Evolutionary conservation across 2,797 vertebrate species (phyloP).

Genomic region (Phrynocephalus guinanensis): DNA sequence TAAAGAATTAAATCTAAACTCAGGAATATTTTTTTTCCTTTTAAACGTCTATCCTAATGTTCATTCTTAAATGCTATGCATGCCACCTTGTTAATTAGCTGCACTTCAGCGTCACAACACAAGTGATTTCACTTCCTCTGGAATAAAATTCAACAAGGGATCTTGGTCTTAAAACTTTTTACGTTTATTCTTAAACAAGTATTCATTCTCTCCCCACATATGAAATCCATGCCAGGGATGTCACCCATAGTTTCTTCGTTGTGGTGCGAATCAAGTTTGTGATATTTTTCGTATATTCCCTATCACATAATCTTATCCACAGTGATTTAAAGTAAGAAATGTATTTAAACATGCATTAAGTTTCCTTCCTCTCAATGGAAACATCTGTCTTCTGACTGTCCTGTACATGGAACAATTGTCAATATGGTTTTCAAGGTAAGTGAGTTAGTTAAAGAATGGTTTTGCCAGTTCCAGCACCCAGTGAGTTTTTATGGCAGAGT

Average conservation of each 20-base stretch:
- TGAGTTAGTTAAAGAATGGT: too few species aligned
- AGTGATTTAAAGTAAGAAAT: not conserved
- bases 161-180: too few species aligned
- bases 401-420: not conserved
- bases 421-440: too few species aligned
- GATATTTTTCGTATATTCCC: not conserved
- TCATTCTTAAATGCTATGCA: not conserved
- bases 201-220: not conserved
- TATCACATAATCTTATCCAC: not conserved
- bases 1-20: constrained; percentile 53
- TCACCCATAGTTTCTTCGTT: constrained; percentile 15
- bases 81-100: too few species aligned
- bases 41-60: not conserved
- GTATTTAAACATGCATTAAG: not conserved
- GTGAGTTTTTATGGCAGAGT: too few species aligned
- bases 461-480: too few species aligned
- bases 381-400: not conserved
- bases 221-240: not conserved
- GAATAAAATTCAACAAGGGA: too few species aligned
- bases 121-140: too few species aligned
- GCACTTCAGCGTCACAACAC: too few species aligned
- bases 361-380: not conserved
- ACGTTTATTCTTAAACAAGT: constrained; percentile 1
- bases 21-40: not conserved
- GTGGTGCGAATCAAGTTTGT: not conserved